Evolutionary conservation across 2,797 vertebrate species (phyloP).

Genomic region (Morelia viridis): DNA sequence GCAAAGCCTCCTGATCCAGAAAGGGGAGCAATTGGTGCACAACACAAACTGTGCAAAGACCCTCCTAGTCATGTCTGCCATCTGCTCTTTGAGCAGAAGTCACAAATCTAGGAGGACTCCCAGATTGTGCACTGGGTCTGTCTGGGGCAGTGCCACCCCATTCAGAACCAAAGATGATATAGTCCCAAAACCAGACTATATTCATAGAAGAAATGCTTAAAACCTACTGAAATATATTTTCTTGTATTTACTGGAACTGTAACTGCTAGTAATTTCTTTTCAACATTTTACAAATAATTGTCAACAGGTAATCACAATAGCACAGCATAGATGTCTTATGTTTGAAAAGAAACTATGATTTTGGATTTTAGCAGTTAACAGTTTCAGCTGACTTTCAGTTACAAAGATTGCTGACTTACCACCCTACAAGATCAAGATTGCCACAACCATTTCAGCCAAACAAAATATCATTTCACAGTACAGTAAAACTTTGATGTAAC

Average conservation of each 20-base stretch:
- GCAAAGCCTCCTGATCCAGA: no score
- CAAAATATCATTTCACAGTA: slow-evolving; percentile 8
- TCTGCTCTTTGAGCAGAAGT: no score
- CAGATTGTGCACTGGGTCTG: no score
- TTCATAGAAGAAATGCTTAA: slow-evolving; percentile 42
- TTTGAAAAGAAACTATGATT: not conserved
- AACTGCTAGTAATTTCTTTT: not conserved
- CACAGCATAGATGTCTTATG: not conserved
- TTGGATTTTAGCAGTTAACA: slow-evolving; percentile 14
- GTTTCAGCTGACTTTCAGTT: not conserved
- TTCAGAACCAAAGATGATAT: slow-evolving; percentile 41
- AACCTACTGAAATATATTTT: slow-evolving; percentile 37
- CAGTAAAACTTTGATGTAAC: not conserved
- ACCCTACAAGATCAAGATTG: not conserved
- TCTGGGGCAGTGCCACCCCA: not conserved
- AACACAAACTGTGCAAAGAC: no score
- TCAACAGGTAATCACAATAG: not conserved
- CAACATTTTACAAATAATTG: slow-evolving; percentile 14
- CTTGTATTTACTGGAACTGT: slow-evolving; percentile 1
- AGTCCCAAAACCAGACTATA: slow-evolving; percentile 43
- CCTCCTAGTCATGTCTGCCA: no score
- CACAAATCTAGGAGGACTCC: no score
- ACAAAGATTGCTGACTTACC: not conserved
- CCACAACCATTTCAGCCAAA: not conserved
- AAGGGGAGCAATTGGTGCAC: no score